These are phyloP conservation scores for Dendrolimus punctatus DNA, from an alignment of 1,140 invertebrate genomes.

Conservation along the genomic window DNA sequence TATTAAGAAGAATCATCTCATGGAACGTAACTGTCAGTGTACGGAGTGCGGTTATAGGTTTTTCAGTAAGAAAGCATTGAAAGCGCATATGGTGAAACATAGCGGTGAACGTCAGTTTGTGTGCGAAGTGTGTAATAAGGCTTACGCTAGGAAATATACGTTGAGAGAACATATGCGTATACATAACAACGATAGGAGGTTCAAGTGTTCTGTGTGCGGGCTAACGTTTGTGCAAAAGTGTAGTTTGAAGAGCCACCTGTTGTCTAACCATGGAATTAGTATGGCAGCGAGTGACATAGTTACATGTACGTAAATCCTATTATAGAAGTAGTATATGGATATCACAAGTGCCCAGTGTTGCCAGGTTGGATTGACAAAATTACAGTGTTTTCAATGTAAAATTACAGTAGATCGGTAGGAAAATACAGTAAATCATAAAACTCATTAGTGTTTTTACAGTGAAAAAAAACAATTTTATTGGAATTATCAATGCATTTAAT, in stretches of 20 bases:
- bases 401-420: too few species aligned
- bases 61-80: constrained; percentile 71
- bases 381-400: too few species aligned
- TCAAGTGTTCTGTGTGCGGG: constrained; percentile 54
- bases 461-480: too few species aligned
- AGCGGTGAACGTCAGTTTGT: constrained; percentile 82
- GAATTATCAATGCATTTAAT: too few species aligned
- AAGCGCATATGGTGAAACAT: constrained; percentile 70
- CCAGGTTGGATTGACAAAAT: too few species aligned
- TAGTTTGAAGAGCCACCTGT: constrained; percentile 46
- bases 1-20: constrained; percentile 54
- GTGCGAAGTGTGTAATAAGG: constrained; percentile 76
- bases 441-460: too few species aligned
- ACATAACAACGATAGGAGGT: constrained; percentile 65
- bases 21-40: constrained; percentile 60
- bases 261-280: constrained; percentile 51
- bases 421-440: too few species aligned
- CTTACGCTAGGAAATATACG: constrained; percentile 72
- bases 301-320: constrained; percentile 5
- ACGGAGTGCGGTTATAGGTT: constrained; percentile 64
- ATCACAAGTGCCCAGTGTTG: too few species aligned
- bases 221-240: constrained; percentile 56
- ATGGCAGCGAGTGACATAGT: constrained; percentile 45
- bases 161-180: constrained; percentile 72
- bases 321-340: neutral